Evolutionary conservation across 2,113 vertebrate species (phyloP).

Genomic region (Prochilodus magdalenae): DNA sequence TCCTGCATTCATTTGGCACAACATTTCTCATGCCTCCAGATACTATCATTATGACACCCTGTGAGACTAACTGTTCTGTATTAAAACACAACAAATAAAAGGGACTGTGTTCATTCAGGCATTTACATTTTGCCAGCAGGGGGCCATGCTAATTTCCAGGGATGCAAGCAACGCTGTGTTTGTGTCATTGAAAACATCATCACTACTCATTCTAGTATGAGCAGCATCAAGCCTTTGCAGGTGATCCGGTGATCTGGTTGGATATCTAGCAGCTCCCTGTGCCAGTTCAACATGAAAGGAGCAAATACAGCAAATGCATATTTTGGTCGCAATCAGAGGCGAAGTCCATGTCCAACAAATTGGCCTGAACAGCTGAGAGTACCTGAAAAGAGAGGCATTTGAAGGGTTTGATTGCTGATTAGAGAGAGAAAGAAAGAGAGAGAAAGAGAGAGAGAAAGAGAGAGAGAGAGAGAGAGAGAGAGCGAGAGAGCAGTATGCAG

Average conservation of each 20-base stretch:
- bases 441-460: conserved; percentile 61
- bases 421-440: too few species aligned
- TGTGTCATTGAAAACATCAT: not conserved
- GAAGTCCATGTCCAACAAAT: conserved; percentile 54
- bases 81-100: too few species aligned
- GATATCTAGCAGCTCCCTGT: conserved; percentile 2
- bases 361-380: conserved; percentile 49
- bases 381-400: conserved; percentile 60
- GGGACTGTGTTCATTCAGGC: too few species aligned
- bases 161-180: not conserved
- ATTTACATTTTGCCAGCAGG: not conserved
- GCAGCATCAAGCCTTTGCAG: not conserved
- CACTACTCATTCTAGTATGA: not conserved
- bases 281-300: conserved; percentile 37
- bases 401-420: conserved; percentile 69
- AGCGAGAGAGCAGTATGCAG: conserved; percentile 39
- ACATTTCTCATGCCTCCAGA: too few species aligned
- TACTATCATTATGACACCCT: too few species aligned
- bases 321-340: conserved; percentile 41
- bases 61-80: too few species aligned
- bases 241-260: not conserved
- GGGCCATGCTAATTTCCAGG: not conserved
- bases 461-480: conserved; percentile 55
- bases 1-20: too few species aligned
- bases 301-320: conserved; percentile 32